A percentile compares a stretch with the other conserved stretches of the same genome.
These are phyloP conservation scores for Xenopus petersii DNA, from an alignment of 2,797 vertebrate species.

Conservation along the genomic window DNA sequence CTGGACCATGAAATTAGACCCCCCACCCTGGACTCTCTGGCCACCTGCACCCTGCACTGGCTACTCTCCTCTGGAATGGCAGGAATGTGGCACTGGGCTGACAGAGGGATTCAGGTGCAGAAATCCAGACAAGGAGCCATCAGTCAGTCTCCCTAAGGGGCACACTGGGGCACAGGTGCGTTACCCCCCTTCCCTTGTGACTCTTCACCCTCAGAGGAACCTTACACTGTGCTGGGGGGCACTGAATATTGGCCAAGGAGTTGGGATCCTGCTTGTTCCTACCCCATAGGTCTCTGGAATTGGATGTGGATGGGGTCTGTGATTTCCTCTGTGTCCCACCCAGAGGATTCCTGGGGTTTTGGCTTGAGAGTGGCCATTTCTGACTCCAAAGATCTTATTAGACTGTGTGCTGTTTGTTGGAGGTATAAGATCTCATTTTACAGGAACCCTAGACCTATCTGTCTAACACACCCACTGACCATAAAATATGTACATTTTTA, in stretches of 20 bases:
- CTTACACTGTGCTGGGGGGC: too few species aligned
- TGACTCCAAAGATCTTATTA: background rate
- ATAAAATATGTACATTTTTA: slow-evolving; percentile 24
- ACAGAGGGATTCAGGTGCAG: slow-evolving; percentile 60
- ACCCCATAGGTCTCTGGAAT: background rate
- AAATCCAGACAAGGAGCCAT: background rate
- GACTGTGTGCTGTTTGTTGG: slow-evolving; percentile 14
- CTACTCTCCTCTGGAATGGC: slow-evolving; percentile 72
- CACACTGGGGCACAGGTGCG: background rate
- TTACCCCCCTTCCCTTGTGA: too few species aligned
- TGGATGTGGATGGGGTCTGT: too few species aligned
- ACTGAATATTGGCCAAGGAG: too few species aligned
- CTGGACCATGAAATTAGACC: slow-evolving; percentile 89
- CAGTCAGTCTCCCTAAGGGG: background rate
- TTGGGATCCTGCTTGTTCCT: too few species aligned
- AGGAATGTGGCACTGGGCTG: slow-evolving; percentile 60
- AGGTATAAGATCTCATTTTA: slow-evolving; percentile 23
- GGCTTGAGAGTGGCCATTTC: background rate
- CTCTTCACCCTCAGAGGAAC: too few species aligned
- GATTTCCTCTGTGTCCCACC: slow-evolving; percentile 36
- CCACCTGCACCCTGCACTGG: slow-evolving; percentile 68
- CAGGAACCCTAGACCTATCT: slow-evolving; percentile 9
- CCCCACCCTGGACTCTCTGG: slow-evolving; percentile 65
- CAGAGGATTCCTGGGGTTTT: background rate
- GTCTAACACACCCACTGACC: slow-evolving; percentile 20